Conservation (phyloP, 2,797 vertebrate genomes). For the Anguilla megastoma region DNA sequence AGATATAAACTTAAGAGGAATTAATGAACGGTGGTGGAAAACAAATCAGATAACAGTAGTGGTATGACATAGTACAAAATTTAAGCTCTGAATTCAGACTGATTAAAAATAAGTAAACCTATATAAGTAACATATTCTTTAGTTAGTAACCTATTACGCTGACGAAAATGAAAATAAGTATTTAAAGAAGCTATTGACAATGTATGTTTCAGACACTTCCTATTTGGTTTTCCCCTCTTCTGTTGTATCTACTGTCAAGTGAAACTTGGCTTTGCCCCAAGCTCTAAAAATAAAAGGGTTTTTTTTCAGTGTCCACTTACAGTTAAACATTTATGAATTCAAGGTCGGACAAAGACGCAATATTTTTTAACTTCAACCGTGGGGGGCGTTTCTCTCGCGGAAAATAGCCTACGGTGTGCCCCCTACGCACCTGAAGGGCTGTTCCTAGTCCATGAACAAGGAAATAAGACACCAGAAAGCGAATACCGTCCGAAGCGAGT, state of each 20-base stretch:
- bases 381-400: conserved; percentile 32
- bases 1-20: too few relatives aligned
- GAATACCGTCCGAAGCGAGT: conserved; percentile 23
- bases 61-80: background rate
- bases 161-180: background rate
- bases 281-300: conserved; percentile 13
- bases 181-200: background rate
- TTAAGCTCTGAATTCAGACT: background rate
- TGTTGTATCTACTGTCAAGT: background rate
- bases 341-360: conserved; percentile 32
- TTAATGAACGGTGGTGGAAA: too few relatives aligned
- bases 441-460: conserved; percentile 44
- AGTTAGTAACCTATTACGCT: background rate
- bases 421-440: conserved; percentile 43
- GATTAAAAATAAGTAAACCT: background rate
- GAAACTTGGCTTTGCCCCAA: background rate
- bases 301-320: conserved; percentile 8
- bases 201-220: background rate
- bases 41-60: too few relatives aligned
- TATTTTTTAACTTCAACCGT: background rate
- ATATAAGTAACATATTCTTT: background rate
- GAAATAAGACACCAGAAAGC: conserved; percentile 40
- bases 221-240: background rate
- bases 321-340: conserved; percentile 41
- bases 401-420: conserved; percentile 34